phyloP scores from a whole-genome alignment of 2,113 vertebrate species.

The Dipodomys merriami region DNA sequence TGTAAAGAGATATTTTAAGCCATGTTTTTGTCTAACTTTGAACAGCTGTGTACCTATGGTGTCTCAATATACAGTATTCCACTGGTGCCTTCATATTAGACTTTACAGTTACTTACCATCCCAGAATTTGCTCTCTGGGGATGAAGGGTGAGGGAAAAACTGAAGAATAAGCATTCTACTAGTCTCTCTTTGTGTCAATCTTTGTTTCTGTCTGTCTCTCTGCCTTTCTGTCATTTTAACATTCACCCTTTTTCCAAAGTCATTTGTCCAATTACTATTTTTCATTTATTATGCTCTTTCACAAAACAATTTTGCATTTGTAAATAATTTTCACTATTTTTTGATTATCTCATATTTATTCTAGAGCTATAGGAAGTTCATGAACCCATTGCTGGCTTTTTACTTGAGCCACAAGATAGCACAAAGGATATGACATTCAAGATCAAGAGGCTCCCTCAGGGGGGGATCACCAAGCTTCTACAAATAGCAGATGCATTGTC shows the following conservation, averaged over 20 bases:
- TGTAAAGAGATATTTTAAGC: too few species aligned
- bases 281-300: background rate
- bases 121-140: background rate
- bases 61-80: background rate
- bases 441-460: background rate
- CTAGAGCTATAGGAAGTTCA: background rate
- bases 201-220: background rate
- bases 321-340: background rate
- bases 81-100: background rate
- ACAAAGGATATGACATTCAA: fast-evolving
- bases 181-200: too few species aligned
- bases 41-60: too few species aligned
- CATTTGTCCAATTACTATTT: background rate
- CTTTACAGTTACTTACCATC: too few species aligned
- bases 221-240: background rate
- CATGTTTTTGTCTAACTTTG: background rate
- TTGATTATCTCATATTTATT: background rate
- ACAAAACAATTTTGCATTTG: background rate
- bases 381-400: background rate
- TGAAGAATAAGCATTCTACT: background rate
- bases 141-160: background rate
- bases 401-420: background rate
- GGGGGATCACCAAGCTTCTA: background rate
- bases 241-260: background rate
- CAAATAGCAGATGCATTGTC: background rate